These are phyloP conservation scores for Magallana gigas DNA, from an alignment of 1,140 invertebrate genomes.

Conservation along the genomic window DNA sequence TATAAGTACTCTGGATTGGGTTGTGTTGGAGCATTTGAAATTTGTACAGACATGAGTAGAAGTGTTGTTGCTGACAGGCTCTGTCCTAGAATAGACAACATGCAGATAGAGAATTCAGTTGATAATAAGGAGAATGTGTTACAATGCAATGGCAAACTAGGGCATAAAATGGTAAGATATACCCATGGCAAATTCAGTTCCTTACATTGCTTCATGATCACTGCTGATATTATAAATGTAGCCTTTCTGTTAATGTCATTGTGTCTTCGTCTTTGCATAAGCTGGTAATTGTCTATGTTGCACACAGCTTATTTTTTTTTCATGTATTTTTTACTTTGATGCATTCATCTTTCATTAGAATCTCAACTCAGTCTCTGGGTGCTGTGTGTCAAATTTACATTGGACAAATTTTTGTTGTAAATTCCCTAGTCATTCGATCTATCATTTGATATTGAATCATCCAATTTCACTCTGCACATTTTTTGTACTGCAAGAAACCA, in stretches of 20 bases:
- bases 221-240: no score
- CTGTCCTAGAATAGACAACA: not conserved
- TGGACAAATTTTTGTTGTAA: no score
- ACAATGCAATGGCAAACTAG: not conserved
- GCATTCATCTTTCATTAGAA: not conserved
- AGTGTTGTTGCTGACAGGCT: not conserved
- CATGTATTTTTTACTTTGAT: not conserved
- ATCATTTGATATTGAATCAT: no score
- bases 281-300: not conserved
- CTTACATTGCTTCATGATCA: no score
- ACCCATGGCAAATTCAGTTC: no score
- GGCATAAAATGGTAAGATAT: not conserved
- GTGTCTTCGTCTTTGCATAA: no score
- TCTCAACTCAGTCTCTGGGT: not conserved
- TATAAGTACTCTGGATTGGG: slow-evolving; percentile 3
- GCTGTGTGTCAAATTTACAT: no score
- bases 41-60: not conserved
- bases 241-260: no score
- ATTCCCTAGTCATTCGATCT: no score
- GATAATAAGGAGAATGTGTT: slow-evolving; percentile 17
- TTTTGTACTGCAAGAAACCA: slow-evolving; percentile 17
- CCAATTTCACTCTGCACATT: not conserved
- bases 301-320: not conserved
- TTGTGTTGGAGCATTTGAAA: not conserved
- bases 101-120: not conserved